Evolutionary conservation across 2,797 vertebrate species (phyloP), one percentile per base, ranked within the genome.

Genomic region (Tangara arthus): DNA sequence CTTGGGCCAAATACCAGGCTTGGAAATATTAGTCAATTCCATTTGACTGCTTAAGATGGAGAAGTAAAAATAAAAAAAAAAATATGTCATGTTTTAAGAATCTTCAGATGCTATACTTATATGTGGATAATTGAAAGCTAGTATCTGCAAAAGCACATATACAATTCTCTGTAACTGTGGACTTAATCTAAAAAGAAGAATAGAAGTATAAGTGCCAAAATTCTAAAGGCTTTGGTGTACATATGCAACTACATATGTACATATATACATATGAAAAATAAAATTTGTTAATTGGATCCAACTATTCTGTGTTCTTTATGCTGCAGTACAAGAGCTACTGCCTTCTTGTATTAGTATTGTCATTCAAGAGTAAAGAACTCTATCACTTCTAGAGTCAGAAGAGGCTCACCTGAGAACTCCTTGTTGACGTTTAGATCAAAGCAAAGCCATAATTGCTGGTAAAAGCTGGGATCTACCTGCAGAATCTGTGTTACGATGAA

Each of bases 401-500:
- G 0, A 16, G 19, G 9, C 14, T 76, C 46, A 53, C 27, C 15
- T 23, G 28, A 79, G 37, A 69, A 35, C 6, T 26, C 37, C 42
- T 65, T 37, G 19, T 30, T 64, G 30, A 14, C 8, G 52, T 84
- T 81, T 72, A 53, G 46, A 35, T 61, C 85, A 85, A 78, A 44
- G 11, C 46, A 79, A 76, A 53, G 42, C 12, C 42, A 15, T 32
- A 59, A 41, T 1, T 12, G 1, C 32, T 1, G 3, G 19, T 8
- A 39, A 39, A 2, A 4, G 22, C 30, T 28, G 21, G 37, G 22
- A 63, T 26, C 13, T 71, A 32, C 26, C 44, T 50, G 28, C 41
- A 56, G 49, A n/a, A 64, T 26, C 23, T 55, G 41, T 60, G 44
- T 35, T 21, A 6, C 0, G 0, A 21, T 16, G 42, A 87, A 1